Base-by-base conservation (phyloP, 2,113 vertebrate genomes). In the Astur gentilis region DNA sequence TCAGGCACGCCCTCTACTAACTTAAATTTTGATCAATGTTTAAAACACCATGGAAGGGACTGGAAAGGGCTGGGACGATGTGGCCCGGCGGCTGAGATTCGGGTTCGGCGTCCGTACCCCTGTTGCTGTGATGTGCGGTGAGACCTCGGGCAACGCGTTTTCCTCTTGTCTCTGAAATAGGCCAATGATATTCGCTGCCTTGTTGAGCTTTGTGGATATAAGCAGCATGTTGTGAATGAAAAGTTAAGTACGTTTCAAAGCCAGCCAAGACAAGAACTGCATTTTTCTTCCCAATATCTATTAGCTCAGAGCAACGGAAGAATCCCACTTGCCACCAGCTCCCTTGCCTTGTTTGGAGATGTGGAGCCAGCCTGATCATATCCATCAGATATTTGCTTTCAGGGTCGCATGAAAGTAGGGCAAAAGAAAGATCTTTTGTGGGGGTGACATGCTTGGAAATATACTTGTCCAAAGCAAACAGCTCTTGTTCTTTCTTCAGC, bases 351-450 rank as follows among this genome's bases (percentile, higher is more conserved):
- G 89, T 91, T 96, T 96, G 96, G 92, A 94, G 92, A 96, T n/a
- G 90, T 86, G 95, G 89, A 93, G 67, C 64, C 91, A 90, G 96
- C 86, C 95, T 54, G 88, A 83, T 91, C 94, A 95, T 94, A 95
- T 84, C 95, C 95, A 96, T 65, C 77, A 88, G 93, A 95, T 96
- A 97, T 96, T 97, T 97, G 95, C 95, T 97, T 96, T 95, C 96
- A 87, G 95, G 67, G 86, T 83, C 0, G 1, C 94, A 82, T 95
- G 90, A 89, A 96, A 96, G 87, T 95, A 81, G 34, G 70, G 91
- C 1, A 5, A 94, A 95, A 93, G 83, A 96, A 97, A 95, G 92
- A 87, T 93, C 92, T 94, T 96, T 94, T 96, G 95, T 96, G 85
- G 38, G 73, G 40, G 38, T 95, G 83, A 96, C 91, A 91, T 81